Conservation (phyloP, 1,140 invertebrate genomes). For the Atta colombica region DNA sequence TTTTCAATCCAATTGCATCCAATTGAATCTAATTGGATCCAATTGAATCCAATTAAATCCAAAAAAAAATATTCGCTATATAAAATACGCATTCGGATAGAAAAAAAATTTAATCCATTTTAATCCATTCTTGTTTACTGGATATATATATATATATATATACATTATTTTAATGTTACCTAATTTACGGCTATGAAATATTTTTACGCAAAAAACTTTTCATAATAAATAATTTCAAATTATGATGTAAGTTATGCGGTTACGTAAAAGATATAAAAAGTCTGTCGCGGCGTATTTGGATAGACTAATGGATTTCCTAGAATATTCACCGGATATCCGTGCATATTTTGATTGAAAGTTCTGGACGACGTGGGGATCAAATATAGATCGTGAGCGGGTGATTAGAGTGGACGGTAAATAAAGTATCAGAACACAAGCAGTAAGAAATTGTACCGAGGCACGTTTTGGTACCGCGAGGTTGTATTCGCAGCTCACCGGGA, state of each 20-base stretch:
- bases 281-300: not conserved
- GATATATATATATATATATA: too few relatives aligned
- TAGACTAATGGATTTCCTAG: not conserved
- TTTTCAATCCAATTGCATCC: too few relatives aligned
- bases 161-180: not conserved
- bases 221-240: not conserved
- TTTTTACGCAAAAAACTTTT: not conserved
- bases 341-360: not conserved
- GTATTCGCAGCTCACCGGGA: conserved; percentile 9
- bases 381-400: conserved; percentile 9
- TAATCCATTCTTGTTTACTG: too few relatives aligned
- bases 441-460: not conserved
- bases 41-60: too few relatives aligned
- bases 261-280: not conserved
- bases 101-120: too few relatives aligned
- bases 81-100: too few relatives aligned
- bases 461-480: not conserved
- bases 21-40: too few relatives aligned
- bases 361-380: not conserved
- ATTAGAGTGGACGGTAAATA: conserved; percentile 28
- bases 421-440: not conserved
- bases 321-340: conserved; percentile 36
- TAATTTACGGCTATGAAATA: not conserved
- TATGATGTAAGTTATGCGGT: too few relatives aligned
- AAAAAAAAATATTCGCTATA: too few relatives aligned